Base-by-base conservation (phyloP, 2,888 invertebrate species). In the Apamea sordens region DNA sequence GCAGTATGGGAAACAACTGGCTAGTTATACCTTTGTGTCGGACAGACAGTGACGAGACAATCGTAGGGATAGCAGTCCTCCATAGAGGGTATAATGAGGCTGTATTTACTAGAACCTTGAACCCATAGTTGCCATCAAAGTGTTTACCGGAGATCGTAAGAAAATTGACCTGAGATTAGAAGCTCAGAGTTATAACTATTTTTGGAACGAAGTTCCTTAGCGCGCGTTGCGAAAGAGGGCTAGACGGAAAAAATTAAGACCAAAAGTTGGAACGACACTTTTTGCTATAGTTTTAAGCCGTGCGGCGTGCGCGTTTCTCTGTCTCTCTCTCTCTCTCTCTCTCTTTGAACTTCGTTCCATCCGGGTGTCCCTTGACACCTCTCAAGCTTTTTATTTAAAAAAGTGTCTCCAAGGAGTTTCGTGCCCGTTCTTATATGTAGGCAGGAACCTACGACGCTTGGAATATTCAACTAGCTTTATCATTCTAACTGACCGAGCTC, bases 11-110 rank as follows among this genome's bases (percentile, higher is more conserved):
- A 75, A 41, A 53, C 10, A 10, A 41, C 24, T 0, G 21, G 7
- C 21, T 28, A 41, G 36, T 21, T 28, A 11, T 50, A 75, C 7
- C 15, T 28, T 53, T 28, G 11, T 75, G 32, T 13, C n/a, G 21
- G 76, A 59, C 8, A 32, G 59, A 76, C 44, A 76, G 56, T 76
- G 59, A 76, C 44, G 18, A 50, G 47, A 76, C 11, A 76, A 76
- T 77, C 1, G 76, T 76, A 47, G 21, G 18, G n/a, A 36, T 18
- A 36, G 32, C 59, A 59, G 6, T 32, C 32, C n/a, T 32, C 24
- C 24, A 18, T 75, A 32, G 1, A 75, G 11, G 2, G 5, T 0
- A 32, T 56, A 75, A 75, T 44, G 24, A 32, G 24, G 13, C 24
- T 56, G 47, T 36, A 74, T 74, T n/a, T 21, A 50, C n/a, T 5